Percentiles rank a stretch among this genome's conserved stretches.
These are phyloP conservation scores for Coleophora flavipennella DNA, from an alignment of 2,888 invertebrate genomes.

Conservation along the genomic window DNA sequence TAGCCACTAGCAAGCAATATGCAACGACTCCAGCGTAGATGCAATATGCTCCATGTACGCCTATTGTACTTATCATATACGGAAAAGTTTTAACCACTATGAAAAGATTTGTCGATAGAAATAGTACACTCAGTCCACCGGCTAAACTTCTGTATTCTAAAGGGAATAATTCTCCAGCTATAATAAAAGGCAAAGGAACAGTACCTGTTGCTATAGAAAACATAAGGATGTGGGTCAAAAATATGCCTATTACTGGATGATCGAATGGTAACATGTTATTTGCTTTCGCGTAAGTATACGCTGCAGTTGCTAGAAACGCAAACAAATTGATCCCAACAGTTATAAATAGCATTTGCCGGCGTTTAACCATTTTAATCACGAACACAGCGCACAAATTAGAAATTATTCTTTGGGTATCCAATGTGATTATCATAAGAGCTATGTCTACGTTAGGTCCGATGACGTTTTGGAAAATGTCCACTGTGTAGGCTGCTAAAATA, in stretches of 20 bases:
- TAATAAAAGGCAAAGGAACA: constrained; percentile 76
- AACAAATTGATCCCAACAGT: constrained; percentile 35
- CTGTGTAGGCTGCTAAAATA: constrained; percentile 37
- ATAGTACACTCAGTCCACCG: constrained; percentile 43
- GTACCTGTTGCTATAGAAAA: constrained; percentile 71
- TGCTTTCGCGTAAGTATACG: constrained; percentile 34
- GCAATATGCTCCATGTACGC: constrained; percentile 38
- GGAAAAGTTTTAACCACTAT: constrained; percentile 46
- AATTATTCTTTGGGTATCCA: constrained; percentile 45
- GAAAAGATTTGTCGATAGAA: constrained; percentile 40
- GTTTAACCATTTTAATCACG: constrained; percentile 46
- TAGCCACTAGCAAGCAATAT: constrained; percentile 36
- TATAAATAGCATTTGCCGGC: constrained; percentile 39
- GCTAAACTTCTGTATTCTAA: constrained; percentile 73
- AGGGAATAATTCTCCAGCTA: constrained; percentile 79
- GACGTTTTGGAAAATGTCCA: constrained; percentile 40
- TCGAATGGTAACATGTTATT: constrained; percentile 25
- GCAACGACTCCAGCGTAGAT: constrained; percentile 34
- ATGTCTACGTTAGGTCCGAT: constrained; percentile 33
- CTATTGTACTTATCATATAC: constrained; percentile 29
- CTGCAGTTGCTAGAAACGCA: constrained; percentile 33
- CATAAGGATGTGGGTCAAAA: constrained; percentile 52
- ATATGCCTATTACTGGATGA: constrained; percentile 33
- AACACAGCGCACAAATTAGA: constrained; percentile 41
- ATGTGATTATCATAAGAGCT: constrained; percentile 38